Conservation (phyloP, 2,113 vertebrate genomes). For the Patagioenas fasciata region DNA sequence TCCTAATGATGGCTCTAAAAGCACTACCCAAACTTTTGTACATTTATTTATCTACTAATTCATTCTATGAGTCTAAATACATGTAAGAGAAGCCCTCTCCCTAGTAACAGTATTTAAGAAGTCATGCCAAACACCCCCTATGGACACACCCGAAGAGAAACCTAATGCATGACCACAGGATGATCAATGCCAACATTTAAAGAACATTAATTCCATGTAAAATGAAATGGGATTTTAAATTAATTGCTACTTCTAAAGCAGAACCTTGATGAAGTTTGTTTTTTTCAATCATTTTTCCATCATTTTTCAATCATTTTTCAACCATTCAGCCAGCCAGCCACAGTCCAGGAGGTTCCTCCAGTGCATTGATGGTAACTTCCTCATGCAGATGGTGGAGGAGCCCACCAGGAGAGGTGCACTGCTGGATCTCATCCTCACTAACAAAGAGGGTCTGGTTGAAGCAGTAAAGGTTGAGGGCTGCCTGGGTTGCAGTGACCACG, state of each 20-base stretch:
- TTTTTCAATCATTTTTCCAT: not conserved
- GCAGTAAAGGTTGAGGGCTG: no score
- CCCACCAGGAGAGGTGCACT: no score
- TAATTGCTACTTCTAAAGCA: not conserved
- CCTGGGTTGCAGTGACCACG: no score
- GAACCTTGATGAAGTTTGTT: not conserved
- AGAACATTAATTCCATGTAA: not conserved
- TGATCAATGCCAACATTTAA: not conserved
- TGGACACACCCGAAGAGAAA: not conserved
- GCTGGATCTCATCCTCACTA: no score
- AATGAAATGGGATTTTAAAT: not conserved
- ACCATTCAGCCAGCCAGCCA: no score
- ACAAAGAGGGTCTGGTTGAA: no score
- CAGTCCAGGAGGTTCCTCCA: no score
- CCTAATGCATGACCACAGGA: not conserved
- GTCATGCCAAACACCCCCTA: not conserved
- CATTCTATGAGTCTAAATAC: not conserved
- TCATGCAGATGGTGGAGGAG: no score
- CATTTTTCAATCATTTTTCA: no score
- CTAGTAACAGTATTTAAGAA: not conserved
- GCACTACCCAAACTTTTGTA: not conserved
- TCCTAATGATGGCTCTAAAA: not conserved
- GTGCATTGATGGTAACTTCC: no score
- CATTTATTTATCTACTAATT: not conserved
- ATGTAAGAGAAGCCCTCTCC: not conserved